Conservation (phyloP, 2,113 vertebrate species). For the Leucosticte australis region DNA sequence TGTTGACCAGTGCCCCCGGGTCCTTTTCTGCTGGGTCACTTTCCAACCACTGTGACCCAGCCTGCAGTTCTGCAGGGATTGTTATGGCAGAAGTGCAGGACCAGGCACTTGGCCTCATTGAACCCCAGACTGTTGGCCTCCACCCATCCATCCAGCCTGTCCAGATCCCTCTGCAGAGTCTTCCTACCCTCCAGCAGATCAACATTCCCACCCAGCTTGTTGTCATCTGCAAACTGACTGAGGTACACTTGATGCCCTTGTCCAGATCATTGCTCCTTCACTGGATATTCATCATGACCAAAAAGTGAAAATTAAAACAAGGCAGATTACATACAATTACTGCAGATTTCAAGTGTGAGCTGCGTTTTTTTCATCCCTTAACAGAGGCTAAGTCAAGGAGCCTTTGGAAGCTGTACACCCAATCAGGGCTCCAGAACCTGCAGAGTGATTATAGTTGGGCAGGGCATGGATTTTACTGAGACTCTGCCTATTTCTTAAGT, state of each 20-base stretch:
- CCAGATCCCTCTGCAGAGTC: not conserved
- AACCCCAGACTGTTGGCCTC: not conserved
- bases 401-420: not conserved
- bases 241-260: not conserved
- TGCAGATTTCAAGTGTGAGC: not conserved
- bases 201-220: not conserved
- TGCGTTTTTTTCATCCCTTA: not conserved
- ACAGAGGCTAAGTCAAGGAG: not conserved
- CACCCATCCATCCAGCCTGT: not conserved
- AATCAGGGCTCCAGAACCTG: not conserved
- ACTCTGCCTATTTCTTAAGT: not conserved
- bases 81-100: too few relatives aligned
- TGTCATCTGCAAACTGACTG: not conserved
- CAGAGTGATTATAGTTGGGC: not conserved
- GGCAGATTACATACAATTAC: not conserved
- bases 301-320: not conserved
- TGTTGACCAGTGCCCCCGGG: not conserved
- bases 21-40: not conserved
- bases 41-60: not conserved
- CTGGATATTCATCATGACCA: rapidly evolving
- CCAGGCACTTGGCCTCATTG: rapidly evolving
- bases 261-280: not conserved
- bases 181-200: not conserved
- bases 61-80: not conserved
- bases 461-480: not conserved